Percentiles rank a stretch among this genome's conserved stretches.
phyloP scores from a whole-genome alignment of 1,140 invertebrate genomes.

The Aphaenogaster floridana region DNA sequence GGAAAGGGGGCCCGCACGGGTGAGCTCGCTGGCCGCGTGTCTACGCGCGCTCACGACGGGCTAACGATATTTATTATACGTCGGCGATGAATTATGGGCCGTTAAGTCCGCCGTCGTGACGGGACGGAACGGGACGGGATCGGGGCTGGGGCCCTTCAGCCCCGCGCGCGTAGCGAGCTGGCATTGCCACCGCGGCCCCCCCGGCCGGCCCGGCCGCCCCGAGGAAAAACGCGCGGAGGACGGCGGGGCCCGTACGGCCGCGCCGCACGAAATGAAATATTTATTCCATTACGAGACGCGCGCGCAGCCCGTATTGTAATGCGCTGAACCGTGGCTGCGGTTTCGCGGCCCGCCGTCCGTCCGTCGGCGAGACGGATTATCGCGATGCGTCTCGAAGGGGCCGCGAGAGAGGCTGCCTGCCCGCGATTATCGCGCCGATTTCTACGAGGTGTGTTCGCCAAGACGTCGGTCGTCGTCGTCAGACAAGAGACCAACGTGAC shows the following conservation, averaged over 20 bases:
- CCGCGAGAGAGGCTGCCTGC: background rate
- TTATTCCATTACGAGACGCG: conserved; percentile 60
- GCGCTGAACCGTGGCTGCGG: conserved; percentile 30
- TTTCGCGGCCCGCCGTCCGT: conserved; percentile 19
- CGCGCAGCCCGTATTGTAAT: conserved; percentile 37
- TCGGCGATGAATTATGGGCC: conserved; percentile 80
- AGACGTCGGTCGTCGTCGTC: background rate
- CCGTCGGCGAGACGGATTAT: conserved; percentile 1
- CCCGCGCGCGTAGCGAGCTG: conserved; percentile 44
- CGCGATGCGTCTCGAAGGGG: conserved; percentile 5
- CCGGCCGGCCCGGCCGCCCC: background rate
- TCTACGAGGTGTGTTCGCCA: background rate
- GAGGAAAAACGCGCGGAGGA: conserved; percentile 50
- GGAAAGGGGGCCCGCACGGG: background rate
- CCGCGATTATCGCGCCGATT: conserved; percentile 33
- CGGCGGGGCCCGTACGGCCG: background rate
- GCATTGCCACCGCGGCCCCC: conserved; percentile 60
- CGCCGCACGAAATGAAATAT: conserved; percentile 56
- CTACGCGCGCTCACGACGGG: conserved; percentile 70
- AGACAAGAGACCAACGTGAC: too few relatives aligned
- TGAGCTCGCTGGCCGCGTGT: conserved; percentile 56
- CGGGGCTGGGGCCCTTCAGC: conserved; percentile 61
- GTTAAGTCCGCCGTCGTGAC: conserved; percentile 78
- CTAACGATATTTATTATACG: conserved; percentile 81
- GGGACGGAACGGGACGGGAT: conserved; percentile 4